phyloP scores from a whole-genome alignment of 2,113 vertebrate genomes.

The Carlito syrichta region DNA sequence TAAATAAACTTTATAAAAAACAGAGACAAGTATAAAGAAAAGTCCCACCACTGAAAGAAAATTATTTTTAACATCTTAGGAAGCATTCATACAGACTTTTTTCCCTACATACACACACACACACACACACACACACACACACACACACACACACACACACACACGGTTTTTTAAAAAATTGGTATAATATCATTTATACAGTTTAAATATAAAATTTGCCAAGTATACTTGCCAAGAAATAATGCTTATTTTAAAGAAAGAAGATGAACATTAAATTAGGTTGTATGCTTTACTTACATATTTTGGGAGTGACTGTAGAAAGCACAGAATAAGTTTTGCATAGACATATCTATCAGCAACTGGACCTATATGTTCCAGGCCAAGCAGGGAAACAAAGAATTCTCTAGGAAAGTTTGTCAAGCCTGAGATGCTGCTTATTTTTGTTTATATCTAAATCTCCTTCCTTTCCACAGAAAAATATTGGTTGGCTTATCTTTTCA shows the following conservation, averaged over 20 bases:
- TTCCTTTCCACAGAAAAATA: neutral
- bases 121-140: neutral
- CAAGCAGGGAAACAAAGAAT: neutral
- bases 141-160: neutral
- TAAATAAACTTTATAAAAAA: constrained; percentile 27
- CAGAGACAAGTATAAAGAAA: neutral
- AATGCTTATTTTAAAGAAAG: constrained; percentile 39
- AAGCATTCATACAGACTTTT: neutral
- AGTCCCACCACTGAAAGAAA: neutral
- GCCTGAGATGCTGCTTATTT: neutral
- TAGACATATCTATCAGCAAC: neutral
- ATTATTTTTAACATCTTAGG: neutral
- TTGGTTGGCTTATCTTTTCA: neutral
- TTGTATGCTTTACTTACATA: neutral
- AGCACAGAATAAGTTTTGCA: constrained; percentile 25
- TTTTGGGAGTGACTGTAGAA: constrained; percentile 40
- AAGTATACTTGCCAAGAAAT: constrained; percentile 30
- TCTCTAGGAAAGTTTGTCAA: neutral
- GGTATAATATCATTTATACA: neutral
- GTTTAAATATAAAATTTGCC: constrained; percentile 48
- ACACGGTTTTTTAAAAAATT: constrained; percentile 14
- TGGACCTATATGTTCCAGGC: neutral
- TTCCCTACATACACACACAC: neutral
- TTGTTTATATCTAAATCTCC: neutral
- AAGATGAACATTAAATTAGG: constrained; percentile 5